Percentiles rank a stretch among this genome's conserved stretches.
phyloP scores from a whole-genome alignment of 2,797 vertebrate species.

The Selene dorsalis region DNA sequence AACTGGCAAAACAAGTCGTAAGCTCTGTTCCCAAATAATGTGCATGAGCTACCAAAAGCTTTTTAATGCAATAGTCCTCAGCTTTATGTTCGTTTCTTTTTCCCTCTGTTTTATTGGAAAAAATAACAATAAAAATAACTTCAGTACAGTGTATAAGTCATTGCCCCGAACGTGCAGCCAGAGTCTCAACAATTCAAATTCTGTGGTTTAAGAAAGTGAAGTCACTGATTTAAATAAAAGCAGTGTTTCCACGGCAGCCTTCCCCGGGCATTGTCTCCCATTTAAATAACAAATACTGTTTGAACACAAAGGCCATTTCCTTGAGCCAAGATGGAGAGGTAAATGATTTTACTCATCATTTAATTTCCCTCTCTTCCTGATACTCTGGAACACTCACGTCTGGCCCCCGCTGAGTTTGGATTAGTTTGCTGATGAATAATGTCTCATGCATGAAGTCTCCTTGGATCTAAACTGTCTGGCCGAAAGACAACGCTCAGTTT shows the following conservation, averaged over 20 bases:
- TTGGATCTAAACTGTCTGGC: slow-evolving; percentile 48
- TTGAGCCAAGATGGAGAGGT: slow-evolving; percentile 52
- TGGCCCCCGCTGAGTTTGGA: slow-evolving; percentile 68
- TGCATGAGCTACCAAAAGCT: slow-evolving; percentile 5
- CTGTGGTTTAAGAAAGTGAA: slow-evolving; percentile 44
- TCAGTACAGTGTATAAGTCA: slow-evolving; percentile 18
- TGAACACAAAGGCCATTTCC: slow-evolving; percentile 19
- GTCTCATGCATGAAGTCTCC: slow-evolving; percentile 48
- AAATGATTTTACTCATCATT: slow-evolving; percentile 64
- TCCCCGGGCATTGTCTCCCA: slow-evolving; percentile 24
- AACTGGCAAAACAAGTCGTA: slow-evolving; percentile 15
- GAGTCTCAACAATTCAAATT: slow-evolving; percentile 25
- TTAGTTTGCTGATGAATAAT: slow-evolving; percentile 66
- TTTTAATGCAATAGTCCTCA: not conserved
- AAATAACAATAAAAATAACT: slow-evolving; percentile 13
- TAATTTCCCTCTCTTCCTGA: slow-evolving; percentile 60
- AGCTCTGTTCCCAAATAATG: slow-evolving; percentile 1
- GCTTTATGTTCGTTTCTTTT: not conserved
- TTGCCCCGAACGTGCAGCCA: slow-evolving; percentile 1
- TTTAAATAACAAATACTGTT: slow-evolving; percentile 37
- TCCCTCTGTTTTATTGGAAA: not conserved
- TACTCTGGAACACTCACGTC: slow-evolving; percentile 50
- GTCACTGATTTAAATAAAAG: slow-evolving; percentile 42
- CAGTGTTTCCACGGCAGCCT: slow-evolving; percentile 25
- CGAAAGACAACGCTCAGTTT: slow-evolving; percentile 43